Evolutionary conservation across 2,888 invertebrate species (phyloP).

Genomic region (Gonocerus acuteangulatus): DNA sequence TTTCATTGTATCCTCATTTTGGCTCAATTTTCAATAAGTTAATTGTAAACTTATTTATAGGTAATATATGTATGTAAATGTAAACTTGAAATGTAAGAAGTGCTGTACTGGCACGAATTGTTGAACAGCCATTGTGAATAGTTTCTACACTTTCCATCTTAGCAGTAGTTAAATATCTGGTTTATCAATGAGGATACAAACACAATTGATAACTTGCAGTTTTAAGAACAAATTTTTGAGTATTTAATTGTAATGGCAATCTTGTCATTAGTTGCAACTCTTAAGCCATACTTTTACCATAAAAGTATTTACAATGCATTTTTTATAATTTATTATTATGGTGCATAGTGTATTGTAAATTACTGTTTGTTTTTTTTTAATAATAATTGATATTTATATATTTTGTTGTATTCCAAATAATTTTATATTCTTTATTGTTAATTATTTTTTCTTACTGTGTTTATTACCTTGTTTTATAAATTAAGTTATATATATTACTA

Average conservation of each 20-base stretch:
- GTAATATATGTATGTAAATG: neutral
- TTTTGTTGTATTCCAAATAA: conserved; percentile 17
- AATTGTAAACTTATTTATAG: neutral
- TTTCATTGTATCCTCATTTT: conserved; percentile 11
- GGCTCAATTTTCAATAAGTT: conserved; percentile 8
- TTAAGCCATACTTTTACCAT: conserved; percentile 16
- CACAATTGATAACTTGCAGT: no score
- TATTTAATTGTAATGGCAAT: neutral
- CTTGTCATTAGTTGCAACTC: neutral
- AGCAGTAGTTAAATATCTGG: no score
- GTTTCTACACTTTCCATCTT: no score
- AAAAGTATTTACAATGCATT: conserved; percentile 18
- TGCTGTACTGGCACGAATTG: no score
- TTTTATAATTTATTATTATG: conserved; percentile 2
- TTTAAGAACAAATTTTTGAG: neutral
- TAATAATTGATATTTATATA: conserved; percentile 21
- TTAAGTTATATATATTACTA: no score
- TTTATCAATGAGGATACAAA: no score
- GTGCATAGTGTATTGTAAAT: conserved; percentile 4
- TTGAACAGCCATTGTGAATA: no score
- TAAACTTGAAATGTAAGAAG: no score
- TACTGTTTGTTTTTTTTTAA: conserved; percentile 19
- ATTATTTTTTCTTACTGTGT: neutral
- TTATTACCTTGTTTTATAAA: neutral
- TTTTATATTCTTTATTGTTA: conserved; percentile 24